Evolutionary conservation across 2,888 invertebrate genomes (phyloP), one percentile per base, ranked within the genome.

Genomic region (Creontiades dilutus): DNA sequence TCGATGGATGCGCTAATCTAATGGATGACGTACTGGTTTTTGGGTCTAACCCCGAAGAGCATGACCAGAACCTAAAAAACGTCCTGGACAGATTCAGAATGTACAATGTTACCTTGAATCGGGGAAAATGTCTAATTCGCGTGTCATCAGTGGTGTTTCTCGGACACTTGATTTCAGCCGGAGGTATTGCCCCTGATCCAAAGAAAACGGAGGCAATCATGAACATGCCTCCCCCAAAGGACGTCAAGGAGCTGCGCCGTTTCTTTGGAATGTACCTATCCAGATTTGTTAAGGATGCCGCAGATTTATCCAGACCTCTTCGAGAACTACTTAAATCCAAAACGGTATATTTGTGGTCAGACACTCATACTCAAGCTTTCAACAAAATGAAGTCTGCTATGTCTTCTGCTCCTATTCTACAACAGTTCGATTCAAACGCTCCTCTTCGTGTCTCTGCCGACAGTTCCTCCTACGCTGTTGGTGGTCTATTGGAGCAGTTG

Each of bases 1-100:
- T 47, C 23, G 48, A 52, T 12, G 13, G 19, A 4, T 48, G 19
- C 11, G 7, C 11, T 23, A 82, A 47, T 47, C n/a, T 16, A 12
- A 52, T 82, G 23, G 82, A 82, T 19, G 82, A 82, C 19, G 19
- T 82, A 7, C 7, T 82, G 9, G 52, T 82, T n/a, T 52, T 14
- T 47, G 52, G 82, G 12, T n/a, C 47, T 3, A n/a, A 7, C 13
- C 1, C 11, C 14, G 82, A 47, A 5, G 82, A 82, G 82, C 82
- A 82, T 47, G 52, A 82, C 23, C 2, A 2, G 11, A 47, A n/a
- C 4, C 12, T 82, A 28, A 9, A 23, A 13, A 1, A 16, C 0
- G 82, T 82, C n/a, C 23, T 82, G 27, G 52, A 52, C n/a, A 48
- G 48, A 52, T 52, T 82, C 13, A 13, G 19, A 19, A 12, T 7